Evolutionary conservation across 1,140 invertebrate species (phyloP).

Genomic region (Pomacea maculata): DNA sequence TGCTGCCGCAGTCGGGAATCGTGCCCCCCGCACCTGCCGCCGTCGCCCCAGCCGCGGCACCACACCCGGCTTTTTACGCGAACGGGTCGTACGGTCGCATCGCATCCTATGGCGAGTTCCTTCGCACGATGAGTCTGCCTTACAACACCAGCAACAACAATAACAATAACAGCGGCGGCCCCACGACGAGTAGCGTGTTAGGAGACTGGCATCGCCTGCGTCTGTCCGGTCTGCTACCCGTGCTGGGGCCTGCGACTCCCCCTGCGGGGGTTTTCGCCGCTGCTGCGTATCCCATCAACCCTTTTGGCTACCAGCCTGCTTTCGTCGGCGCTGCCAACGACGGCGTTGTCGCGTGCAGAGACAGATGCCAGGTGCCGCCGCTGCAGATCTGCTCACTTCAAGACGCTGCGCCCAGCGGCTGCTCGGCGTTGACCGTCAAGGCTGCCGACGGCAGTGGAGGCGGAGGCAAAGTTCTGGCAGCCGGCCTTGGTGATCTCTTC

Average conservation of each 20-base stretch:
- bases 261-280: background rate
- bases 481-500: too few species aligned
- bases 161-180: too few species aligned
- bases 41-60: background rate
- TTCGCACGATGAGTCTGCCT: conserved; percentile 43
- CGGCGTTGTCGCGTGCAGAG: too few species aligned
- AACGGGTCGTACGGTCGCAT: conserved; percentile 4
- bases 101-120: conserved; percentile 41
- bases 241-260: background rate
- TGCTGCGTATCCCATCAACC: background rate
- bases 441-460: too few species aligned
- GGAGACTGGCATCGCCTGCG: background rate
- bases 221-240: background rate
- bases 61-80: conserved; percentile 11
- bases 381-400: too few species aligned
- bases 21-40: background rate
- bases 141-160: conserved; percentile 27
- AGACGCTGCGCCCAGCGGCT: too few species aligned
- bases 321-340: too few species aligned
- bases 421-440: too few species aligned
- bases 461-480: too few species aligned
- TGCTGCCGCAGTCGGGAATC: background rate
- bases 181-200: background rate
- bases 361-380: too few species aligned
- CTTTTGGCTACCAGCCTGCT: background rate